Base-by-base conservation (phyloP, 2,113 vertebrate genomes). In the Pyrgilauda ruficollis region DNA sequence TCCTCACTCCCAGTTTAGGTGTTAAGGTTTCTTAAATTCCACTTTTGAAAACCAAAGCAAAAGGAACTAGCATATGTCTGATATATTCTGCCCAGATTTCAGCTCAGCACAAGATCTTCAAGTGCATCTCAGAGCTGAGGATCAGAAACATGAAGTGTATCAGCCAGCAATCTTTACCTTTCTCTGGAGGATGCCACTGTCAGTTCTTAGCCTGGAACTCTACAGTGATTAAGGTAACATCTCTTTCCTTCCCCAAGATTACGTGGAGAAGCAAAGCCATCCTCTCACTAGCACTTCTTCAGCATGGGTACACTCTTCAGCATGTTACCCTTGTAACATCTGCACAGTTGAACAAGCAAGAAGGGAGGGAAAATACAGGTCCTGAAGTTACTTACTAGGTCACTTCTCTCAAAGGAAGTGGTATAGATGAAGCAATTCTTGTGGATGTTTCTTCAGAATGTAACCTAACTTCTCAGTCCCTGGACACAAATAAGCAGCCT, bases 371-470 rank as follows among this genome's bases (percentile, higher is more conserved):
- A 61, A 81, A 59, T 4, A 68, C 14, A 50, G 13, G 53, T 73
- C 87, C 64, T 78, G 3, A 59, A 90, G 72, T 80, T 47, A 61
- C 56, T 62, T 37, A 83, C 61, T 49, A 58, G 35, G 64, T 37
- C 47, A 49, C 41, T 96, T 55, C 67, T 80, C 82, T 93, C 70
- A 90, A 78, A 92, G 96, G 93, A 96, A 96, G 95, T 93, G 94
- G 92, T 87, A 68, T 0, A 78, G 73, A 84, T 95, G 88, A 87
- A 96, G 96, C 86, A 96, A 96, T 82, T 93, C 68, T 39, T 58
- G 83, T 72, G 76, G 63, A 44, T 81, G 56, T 96, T 83, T 90
- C 90, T 84, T 95, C 94, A 96, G 56, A 87, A 75, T 2, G 21
- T 50, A 77, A 67, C 30, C n/a, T 67, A 84, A 68, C 47, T 75